A percentile compares a stretch with the other conserved stretches of the same genome.
phyloP scores from a whole-genome alignment of 2,888 invertebrate genomes.

The Horisme vitalbata region DNA sequence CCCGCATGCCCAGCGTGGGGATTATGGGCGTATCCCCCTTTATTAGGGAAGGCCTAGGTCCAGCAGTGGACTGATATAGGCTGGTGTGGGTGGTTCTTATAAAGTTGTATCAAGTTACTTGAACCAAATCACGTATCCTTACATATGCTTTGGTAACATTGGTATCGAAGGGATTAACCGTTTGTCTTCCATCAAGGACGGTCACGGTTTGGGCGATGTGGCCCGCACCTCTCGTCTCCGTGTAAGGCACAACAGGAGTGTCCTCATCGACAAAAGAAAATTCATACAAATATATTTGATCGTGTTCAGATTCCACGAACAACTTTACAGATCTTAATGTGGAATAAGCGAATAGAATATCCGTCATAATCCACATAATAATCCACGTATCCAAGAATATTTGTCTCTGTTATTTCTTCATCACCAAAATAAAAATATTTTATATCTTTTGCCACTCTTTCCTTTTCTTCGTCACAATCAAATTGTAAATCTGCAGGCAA shows the following conservation, averaged over 20 bases:
- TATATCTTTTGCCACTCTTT: constrained; percentile 40
- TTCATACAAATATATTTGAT: constrained; percentile 53
- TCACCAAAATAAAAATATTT: constrained; percentile 54
- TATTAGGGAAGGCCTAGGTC: no score
- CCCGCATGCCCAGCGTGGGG: no score
- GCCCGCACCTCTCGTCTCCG: constrained; percentile 39
- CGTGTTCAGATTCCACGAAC: constrained; percentile 46
- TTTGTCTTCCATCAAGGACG: constrained; percentile 31
- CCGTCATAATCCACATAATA: constrained; percentile 56
- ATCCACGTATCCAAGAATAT: constrained; percentile 45
- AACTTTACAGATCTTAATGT: constrained; percentile 41
- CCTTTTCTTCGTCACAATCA: constrained; percentile 40
- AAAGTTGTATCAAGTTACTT: constrained; percentile 52
- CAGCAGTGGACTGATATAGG: no score
- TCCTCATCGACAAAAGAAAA: constrained; percentile 48
- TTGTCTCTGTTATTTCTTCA: constrained; percentile 37
- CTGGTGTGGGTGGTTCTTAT: no score
- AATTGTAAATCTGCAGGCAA: constrained; percentile 53
- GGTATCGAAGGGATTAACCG: constrained; percentile 5
- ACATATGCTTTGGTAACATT: constrained; percentile 34
- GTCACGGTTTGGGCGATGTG: constrained; percentile 49
- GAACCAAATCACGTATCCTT: constrained; percentile 38
- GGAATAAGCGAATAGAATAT: constrained; percentile 53
- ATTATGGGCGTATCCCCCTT: no score
- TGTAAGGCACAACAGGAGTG: constrained; percentile 36